Evolutionary conservation across 30 jellyfish, hydroid and myxozoan species (phyloP), one percentile per base, ranked within the genome.

Genomic region (Nemopilema nomurai): DNA sequence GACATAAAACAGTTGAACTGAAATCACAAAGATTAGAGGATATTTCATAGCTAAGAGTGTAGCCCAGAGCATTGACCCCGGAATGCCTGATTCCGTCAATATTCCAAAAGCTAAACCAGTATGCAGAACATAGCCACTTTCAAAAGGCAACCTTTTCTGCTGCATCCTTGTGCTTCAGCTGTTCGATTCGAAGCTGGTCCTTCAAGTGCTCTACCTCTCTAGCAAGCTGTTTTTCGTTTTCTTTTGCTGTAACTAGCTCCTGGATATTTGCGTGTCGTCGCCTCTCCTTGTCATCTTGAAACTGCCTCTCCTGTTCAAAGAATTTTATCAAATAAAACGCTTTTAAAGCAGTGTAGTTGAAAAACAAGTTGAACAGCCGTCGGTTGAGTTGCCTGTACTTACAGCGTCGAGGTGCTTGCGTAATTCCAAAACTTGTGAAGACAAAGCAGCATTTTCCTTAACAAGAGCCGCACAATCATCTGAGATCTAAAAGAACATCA

Each of bases 401-500:
- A 92, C 98, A 22, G 90, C 86, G 57, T 92, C 97, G 16, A 92
- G 89, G 70, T 76, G 93, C 51, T 92, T 92, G 73, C 69, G 96
- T 27, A 92, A 70, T 71, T 92, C 98, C 21, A 87, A 17, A 19
- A 73, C 91, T 70, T 87, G 98, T 29, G 98, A 87, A 18, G 98
- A 72, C 83, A 92, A 74, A 69, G 98, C 92, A 16, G 98, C 98
- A 77, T 92, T 92, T 79, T 92, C 98, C 79, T 92, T 92, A 16
- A 92, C 97, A 17, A 92, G 92, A 21, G 96, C 96, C 26, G 96
- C 97, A 70, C 98, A 92, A 31, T 92, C 98, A 28, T 92, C 98
- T 16, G 98, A 77, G 28, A 92, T 92, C 98, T 92, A 68, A n/a
- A 71, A 77, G 1, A 41, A 65, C 32, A 77, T n/a, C 20, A 50